Evolutionary conservation across 2,797 vertebrate species (phyloP).

Genomic region (Artibeus jamaicensis): DNA sequence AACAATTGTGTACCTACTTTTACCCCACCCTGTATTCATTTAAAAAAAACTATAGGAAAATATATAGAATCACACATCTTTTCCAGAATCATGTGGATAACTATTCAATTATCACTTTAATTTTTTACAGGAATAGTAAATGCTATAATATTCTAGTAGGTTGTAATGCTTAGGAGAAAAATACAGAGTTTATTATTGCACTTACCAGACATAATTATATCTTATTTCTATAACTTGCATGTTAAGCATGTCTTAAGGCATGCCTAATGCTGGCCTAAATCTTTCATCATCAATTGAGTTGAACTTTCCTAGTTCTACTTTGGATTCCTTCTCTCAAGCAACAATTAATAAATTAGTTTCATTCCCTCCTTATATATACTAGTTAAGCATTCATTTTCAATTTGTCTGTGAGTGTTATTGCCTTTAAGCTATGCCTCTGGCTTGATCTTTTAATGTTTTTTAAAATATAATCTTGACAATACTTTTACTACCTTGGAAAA

Average conservation of each 20-base stretch:
- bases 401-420: conserved; percentile 16
- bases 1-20: neutral
- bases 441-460: conserved; percentile 15
- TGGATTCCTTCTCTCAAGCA: neutral
- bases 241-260: neutral
- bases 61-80: neutral
- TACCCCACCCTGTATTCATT: neutral
- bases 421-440: neutral
- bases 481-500: neutral
- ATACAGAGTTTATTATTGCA: neutral
- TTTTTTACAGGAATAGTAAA: neutral
- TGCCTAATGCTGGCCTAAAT: neutral
- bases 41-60: neutral
- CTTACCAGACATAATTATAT: neutral
- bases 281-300: conserved; percentile 18
- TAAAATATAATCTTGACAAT: conserved; percentile 15
- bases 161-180: neutral
- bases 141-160: neutral
- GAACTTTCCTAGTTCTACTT: conserved; percentile 31
- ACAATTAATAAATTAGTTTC: neutral
- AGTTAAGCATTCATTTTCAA: conserved; percentile 42
- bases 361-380: neutral
- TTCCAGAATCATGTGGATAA: neutral
- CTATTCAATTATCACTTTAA: neutral
- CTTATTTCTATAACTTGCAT: neutral